Conservation (phyloP, 2,888 invertebrate genomes). For the Thecocarcelia acutangulata region DNA sequence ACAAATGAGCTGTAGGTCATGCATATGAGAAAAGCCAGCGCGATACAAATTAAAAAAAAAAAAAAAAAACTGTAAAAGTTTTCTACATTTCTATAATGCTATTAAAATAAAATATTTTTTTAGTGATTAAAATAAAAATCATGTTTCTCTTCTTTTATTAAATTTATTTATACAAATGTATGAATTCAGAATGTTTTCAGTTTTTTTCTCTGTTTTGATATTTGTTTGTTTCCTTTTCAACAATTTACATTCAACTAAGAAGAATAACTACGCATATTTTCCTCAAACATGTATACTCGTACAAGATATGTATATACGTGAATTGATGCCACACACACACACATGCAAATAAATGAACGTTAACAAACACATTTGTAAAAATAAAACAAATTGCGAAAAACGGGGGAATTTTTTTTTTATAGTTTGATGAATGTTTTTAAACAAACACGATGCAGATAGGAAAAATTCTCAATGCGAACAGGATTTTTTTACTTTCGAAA, state of each 20-base stretch:
- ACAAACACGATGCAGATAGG: constrained; percentile 13
- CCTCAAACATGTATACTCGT: constrained; percentile 38
- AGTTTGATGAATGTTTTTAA: constrained; percentile 39
- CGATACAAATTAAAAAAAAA: no score
- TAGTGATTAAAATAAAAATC: constrained; percentile 62
- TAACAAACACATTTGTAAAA: not conserved
- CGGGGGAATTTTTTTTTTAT: constrained; percentile 2
- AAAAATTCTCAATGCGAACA: constrained; percentile 1
- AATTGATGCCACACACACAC: not conserved
- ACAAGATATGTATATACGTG: constrained; percentile 15
- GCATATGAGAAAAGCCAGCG: no score
- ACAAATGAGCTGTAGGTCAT: constrained; percentile 14
- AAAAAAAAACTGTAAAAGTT: not conserved
- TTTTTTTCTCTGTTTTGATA: constrained; percentile 5
- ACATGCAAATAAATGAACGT: not conserved
- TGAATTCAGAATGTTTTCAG: constrained; percentile 29
- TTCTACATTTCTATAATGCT: constrained; percentile 50
- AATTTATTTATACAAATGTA: constrained; percentile 39
- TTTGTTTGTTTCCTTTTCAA: constrained; percentile 51
- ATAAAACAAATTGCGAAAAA: not conserved
- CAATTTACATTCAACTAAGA: constrained; percentile 63
- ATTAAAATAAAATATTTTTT: constrained; percentile 63
- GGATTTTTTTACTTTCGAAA: no score
- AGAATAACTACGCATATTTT: constrained; percentile 44
- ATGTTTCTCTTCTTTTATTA: constrained; percentile 42